Evolutionary conservation across 2,797 vertebrate genomes (phyloP).

Genomic region (Molossus alvarezi): DNA sequence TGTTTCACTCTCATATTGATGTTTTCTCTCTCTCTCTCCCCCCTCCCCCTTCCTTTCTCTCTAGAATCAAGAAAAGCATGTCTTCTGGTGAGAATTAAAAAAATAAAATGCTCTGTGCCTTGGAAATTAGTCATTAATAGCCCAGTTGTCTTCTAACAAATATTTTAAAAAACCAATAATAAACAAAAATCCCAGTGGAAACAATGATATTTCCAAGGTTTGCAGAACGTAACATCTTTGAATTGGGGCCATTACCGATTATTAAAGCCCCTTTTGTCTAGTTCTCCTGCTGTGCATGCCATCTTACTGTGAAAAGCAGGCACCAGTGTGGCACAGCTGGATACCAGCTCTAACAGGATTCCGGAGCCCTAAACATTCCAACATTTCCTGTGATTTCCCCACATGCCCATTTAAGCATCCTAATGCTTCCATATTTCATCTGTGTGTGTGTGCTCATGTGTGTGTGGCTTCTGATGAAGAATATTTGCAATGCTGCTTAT

Average conservation of each 20-base stretch:
- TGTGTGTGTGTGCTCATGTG: neutral
- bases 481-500: constrained; percentile 35
- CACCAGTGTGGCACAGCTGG: constrained; percentile 62
- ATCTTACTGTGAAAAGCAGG: constrained; percentile 79
- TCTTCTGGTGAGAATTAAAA: neutral
- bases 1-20: neutral
- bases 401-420: constrained; percentile 46
- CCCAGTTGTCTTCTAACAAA: constrained; percentile 64
- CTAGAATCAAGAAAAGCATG: too few species aligned
- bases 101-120: constrained; percentile 63
- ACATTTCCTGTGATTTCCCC: constrained; percentile 55
- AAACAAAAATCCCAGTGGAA: constrained; percentile 73
- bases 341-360: constrained; percentile 53
- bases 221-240: constrained; percentile 58
- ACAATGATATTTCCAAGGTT: constrained; percentile 79
- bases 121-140: constrained; percentile 77
- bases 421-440: constrained; percentile 13
- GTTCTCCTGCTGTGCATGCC: constrained; percentile 69
- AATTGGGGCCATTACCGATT: constrained; percentile 78
- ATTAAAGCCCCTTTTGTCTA: constrained; percentile 76
- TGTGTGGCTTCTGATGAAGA: constrained; percentile 59
- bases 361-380: constrained; percentile 63
- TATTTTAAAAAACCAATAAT: constrained; percentile 72
- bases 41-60: neutral
- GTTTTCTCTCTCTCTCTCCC: neutral